Conservation (phyloP, 2,888 invertebrate genomes). For the Melanostoma scalare region DNA sequence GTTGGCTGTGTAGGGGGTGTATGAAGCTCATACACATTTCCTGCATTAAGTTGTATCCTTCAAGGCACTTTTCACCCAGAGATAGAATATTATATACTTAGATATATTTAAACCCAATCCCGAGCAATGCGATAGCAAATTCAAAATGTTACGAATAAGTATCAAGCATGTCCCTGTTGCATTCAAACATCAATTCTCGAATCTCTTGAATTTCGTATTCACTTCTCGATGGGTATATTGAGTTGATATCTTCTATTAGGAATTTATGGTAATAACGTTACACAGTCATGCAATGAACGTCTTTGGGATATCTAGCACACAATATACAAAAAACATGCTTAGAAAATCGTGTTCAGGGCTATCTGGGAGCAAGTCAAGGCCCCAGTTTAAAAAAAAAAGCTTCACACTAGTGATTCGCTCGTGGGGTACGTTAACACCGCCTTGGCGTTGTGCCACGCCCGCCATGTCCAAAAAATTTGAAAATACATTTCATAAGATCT, state of each 20-base stretch:
- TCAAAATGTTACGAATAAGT: background rate
- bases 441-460: too few relatives aligned
- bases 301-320: conserved; percentile 31
- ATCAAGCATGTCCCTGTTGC: conserved; percentile 29
- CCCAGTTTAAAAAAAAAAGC: too few relatives aligned
- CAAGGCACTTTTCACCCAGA: conserved; percentile 16
- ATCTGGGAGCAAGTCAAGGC: background rate
- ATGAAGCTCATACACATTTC: conserved; percentile 15
- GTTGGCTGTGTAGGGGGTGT: background rate
- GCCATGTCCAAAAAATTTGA: too few relatives aligned
- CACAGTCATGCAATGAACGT: conserved; percentile 33
- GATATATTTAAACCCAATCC: background rate
- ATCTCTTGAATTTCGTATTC: conserved; percentile 57
- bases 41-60: conserved; percentile 43
- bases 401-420: too few relatives aligned
- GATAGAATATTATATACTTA: background rate
- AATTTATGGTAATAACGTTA: conserved; percentile 61
- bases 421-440: too few relatives aligned
- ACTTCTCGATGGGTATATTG: conserved; percentile 39
- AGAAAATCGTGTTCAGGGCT: conserved; percentile 16
- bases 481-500: too few relatives aligned
- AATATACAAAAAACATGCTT: background rate
- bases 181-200: conserved; percentile 56
- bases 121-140: background rate
- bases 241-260: conserved; percentile 43